Percentiles rank a stretch among this genome's conserved stretches.
Conservation (phyloP, 2,888 invertebrate genomes). For the Stomorhina lunata region DNA sequence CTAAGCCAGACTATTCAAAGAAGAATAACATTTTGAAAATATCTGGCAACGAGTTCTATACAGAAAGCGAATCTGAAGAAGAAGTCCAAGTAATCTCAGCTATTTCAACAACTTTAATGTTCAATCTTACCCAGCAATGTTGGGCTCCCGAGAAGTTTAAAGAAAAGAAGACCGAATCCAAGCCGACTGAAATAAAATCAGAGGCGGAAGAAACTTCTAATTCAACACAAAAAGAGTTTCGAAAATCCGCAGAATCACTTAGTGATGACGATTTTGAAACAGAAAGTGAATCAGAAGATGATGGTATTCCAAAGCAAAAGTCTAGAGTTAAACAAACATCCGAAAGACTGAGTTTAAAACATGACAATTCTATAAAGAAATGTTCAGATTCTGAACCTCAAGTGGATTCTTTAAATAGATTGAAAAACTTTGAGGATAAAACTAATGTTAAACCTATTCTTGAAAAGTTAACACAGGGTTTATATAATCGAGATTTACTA, state of each 20-base stretch:
- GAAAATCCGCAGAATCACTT: neutral
- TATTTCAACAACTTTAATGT: no score
- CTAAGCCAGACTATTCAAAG: no score
- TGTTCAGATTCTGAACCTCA: neutral
- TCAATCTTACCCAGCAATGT: no score
- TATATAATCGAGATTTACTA: no score
- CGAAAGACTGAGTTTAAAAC: neutral
- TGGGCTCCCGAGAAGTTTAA: neutral
- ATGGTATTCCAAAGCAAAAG: neutral
- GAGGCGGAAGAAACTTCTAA: neutral
- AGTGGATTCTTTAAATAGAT: no score
- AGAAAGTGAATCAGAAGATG: neutral
- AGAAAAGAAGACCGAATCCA: neutral
- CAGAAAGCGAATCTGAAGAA: no score
- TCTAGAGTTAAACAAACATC: neutral
- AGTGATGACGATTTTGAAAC: neutral
- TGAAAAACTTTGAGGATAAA: no score
- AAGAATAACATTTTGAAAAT: no score
- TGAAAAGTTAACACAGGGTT: no score
- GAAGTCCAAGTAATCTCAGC: no score
- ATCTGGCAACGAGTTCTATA: no score
- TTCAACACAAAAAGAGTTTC: neutral
- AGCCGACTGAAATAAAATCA: neutral
- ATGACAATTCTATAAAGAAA: neutral
- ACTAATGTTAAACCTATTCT: no score